Percentiles rank a stretch among this genome's conserved stretches.
Conservation (phyloP, 2,888 invertebrate genomes). For the Platypus cylindrus region DNA sequence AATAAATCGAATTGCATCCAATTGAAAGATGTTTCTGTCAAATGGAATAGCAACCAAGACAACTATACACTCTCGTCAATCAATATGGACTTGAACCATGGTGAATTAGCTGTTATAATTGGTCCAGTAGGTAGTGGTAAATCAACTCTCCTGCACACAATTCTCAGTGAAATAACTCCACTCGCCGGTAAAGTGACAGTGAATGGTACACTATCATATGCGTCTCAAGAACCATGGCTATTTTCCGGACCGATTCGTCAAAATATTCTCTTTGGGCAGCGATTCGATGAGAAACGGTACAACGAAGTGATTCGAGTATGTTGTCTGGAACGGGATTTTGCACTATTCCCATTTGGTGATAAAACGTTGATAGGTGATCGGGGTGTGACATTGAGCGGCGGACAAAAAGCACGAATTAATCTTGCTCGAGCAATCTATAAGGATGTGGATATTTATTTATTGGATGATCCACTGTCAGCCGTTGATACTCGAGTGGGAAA, state of each 20-base stretch:
- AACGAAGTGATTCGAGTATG: constrained; percentile 55
- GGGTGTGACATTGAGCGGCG: constrained; percentile 59
- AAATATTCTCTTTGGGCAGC: constrained; percentile 79
- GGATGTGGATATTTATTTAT: constrained; percentile 68
- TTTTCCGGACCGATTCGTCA: constrained; percentile 74
- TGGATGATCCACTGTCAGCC: constrained; percentile 83
- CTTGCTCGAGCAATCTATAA: constrained; percentile 75
- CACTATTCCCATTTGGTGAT: constrained; percentile 62
- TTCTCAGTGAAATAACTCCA: constrained; percentile 59
- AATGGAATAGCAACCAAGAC: constrained; percentile 15
- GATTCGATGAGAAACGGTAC: constrained; percentile 51
- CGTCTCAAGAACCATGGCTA: constrained; percentile 76
- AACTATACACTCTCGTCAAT: constrained; percentile 14
- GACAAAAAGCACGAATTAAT: constrained; percentile 78
- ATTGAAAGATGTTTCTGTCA: constrained; percentile 13
- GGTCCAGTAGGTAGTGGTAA: constrained; percentile 55
- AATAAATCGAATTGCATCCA: constrained; percentile 1
- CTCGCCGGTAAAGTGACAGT: constrained; percentile 52
- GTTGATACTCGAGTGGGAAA: constrained; percentile 82
- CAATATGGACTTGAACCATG: constrained; percentile 10
- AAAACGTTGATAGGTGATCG: constrained; percentile 64
- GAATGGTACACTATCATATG: constrained; percentile 58
- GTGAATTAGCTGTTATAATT: constrained; percentile 36
- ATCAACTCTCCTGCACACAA: constrained; percentile 38
- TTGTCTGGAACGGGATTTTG: constrained; percentile 58